Base-by-base conservation (phyloP, 2,888 invertebrate species). In the Philopedon plagiatum region DNA sequence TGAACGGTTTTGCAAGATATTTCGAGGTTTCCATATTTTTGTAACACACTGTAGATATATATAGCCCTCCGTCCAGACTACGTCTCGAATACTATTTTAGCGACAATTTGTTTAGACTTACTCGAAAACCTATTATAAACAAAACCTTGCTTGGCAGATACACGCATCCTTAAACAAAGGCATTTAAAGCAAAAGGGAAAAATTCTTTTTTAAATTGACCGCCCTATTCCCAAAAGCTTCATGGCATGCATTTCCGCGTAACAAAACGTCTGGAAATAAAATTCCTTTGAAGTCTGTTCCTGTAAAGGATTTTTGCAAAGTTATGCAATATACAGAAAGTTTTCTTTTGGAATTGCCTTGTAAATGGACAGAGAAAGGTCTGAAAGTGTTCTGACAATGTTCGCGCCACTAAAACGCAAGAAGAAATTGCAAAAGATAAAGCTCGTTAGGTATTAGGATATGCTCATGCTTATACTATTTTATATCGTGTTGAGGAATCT, bases 301-400 rank as follows among this genome's bases (percentile, higher is more conserved):
- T 32, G 51, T 32, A 65, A 71, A 65, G 60, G 64, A 58, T 71
- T 71, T 71, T 51, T 26, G 32, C 49, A 41, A 60, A 58, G 51
- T 32, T 58, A 49, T 60, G 60, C 58, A 71, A 71, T 65, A 71
- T 71, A 65, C 54, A 64, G 58, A 64, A 63, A 57, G 70, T 70
- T 70, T 70, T 58, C 64, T 32, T 60, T 64, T 18, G 54, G 64
- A 60, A 64, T 64, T 60, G 64, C 71, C 54, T 65, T 71, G 64
- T 63, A 60, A 71, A 71, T 71, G 41, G 70, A 65, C 71, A 69
- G 29, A 54, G 21, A 49, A 68, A 32, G 66, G 66, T 56, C 23
- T 54, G 23, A 29, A 65, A 44, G 29, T 51, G 51, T 63, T 63
- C 13, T 54, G 2, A 54, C 29, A 54, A 54, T 29, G 15, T 29